Evolutionary conservation across 2,797 vertebrate species (phyloP).

Genomic region (Salmo trutta): DNA sequence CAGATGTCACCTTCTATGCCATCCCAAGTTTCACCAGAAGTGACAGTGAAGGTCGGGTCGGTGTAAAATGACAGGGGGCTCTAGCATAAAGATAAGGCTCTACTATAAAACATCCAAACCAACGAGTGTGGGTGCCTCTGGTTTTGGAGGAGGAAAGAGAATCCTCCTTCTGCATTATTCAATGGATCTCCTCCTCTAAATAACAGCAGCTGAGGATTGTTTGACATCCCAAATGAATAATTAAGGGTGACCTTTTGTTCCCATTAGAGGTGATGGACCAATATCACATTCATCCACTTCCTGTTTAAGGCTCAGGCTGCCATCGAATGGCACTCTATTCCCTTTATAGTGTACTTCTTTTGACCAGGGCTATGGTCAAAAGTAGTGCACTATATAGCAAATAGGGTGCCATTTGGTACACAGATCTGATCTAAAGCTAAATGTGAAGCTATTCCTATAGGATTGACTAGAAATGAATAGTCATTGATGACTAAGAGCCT

Average conservation of each 20-base stretch:
- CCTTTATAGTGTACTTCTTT: not conserved
- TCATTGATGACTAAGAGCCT: no score
- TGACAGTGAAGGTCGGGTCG: slow-evolving; percentile 75
- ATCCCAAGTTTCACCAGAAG: slow-evolving; percentile 43
- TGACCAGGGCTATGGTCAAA: not conserved
- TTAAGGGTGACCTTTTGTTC: slow-evolving; percentile 81
- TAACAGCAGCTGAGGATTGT: slow-evolving; percentile 77
- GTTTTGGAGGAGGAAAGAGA: slow-evolving; percentile 66
- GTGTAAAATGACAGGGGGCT: slow-evolving; percentile 19
- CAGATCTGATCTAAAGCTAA: no score
- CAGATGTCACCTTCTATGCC: slow-evolving; percentile 63
- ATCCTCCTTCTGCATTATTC: slow-evolving; percentile 77
- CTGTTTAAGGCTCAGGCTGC: slow-evolving; percentile 28
- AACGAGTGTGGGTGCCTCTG: slow-evolving; percentile 4
- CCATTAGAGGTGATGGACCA: slow-evolving; percentile 73
- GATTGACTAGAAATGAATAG: no score
- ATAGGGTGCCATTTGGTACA: no score
- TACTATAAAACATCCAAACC: slow-evolving; percentile 59
- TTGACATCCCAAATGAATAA: slow-evolving; percentile 83
- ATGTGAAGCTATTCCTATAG: no score
- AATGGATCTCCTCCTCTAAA: slow-evolving; percentile 74
- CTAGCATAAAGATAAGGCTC: slow-evolving; percentile 59
- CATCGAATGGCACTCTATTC: not conserved
- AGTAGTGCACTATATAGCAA: no score
- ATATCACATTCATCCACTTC: slow-evolving; percentile 46